Evolutionary conservation across 1,140 invertebrate genomes (phyloP), one percentile per base, ranked within the genome.

Genomic region (Zaprionus camerounensis): DNA sequence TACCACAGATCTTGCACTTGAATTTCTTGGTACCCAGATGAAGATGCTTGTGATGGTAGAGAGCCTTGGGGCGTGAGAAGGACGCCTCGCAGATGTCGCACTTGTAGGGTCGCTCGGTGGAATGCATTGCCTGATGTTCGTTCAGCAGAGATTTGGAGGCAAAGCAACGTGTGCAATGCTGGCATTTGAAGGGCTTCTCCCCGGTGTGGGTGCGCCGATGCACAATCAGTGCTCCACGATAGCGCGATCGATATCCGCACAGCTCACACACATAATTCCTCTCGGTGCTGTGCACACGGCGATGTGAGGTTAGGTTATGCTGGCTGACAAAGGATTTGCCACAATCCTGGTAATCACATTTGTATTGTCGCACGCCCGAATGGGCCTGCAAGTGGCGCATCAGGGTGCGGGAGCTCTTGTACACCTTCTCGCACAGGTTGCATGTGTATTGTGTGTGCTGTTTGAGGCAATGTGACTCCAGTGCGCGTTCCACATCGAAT

Each of bases 141-240:
- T 76, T 82, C 3, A 92, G 66, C 12, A 92, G 58, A 0, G 91
- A 88, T 31, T 88, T 88, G 6, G 91, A 92, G 1, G 87, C 87
- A 44, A 92, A 92, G 17, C 82, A 71, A 2, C 81, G 81, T 1
- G 64, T 61, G 20, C 91, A 92, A 17, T 70, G 78, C 41, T 68
- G 61, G 22, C 91, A 92, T 20, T 78, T 68, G 88, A 97, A 97
- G 1, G 99, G 99, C 92, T 99, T 99, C 92, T 99, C 99, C 1
- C 98, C 97, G 2, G 98, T 98, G 93, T 99, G 98, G 1, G 98
- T 98, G 31, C 98, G 94, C 13, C 98, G 97, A 93, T 99, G 98
- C 15, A 98, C 99, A 61, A 98, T 99, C 1, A 99, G 93, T 86
- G 99, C 98, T 90, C 99, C 98, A 22, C 87, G 78, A 55, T 91